phyloP scores from a whole-genome alignment of 2,797 vertebrate genomes.

The Gallinago solitaria region DNA sequence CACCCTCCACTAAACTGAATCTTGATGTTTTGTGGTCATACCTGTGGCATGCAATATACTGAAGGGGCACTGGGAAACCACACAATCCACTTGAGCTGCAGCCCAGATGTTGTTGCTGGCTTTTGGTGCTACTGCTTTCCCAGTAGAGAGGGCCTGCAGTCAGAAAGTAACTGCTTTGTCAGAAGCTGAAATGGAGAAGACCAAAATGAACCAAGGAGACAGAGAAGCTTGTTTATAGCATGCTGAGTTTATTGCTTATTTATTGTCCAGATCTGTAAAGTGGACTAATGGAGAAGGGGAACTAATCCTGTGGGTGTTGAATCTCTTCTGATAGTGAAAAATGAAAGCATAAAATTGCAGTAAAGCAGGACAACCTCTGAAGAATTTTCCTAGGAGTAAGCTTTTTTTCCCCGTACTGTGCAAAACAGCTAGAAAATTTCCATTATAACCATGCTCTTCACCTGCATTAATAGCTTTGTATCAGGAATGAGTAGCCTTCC shows the following conservation, averaged over 20 bases:
- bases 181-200: background rate
- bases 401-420: background rate
- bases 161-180: background rate
- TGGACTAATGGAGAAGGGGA: slow-evolving; percentile 4
- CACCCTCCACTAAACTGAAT: background rate
- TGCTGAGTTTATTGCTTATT: background rate
- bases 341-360: slow-evolving; percentile 7
- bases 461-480: background rate
- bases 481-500: background rate
- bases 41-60: too few relatives aligned
- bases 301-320: background rate
- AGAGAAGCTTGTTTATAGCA: background rate
- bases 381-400: slow-evolving; percentile 24
- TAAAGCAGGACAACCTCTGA: background rate
- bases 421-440: slow-evolving; percentile 50
- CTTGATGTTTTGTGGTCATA: background rate
- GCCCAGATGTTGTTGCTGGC: background rate
- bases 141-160: background rate
- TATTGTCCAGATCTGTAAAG: background rate
- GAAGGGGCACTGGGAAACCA: background rate
- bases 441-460: background rate
- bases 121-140: background rate
- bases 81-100: background rate
- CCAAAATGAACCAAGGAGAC: background rate
- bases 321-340: slow-evolving; percentile 20